Base-by-base conservation (phyloP, 2,888 invertebrate genomes). In the Machimus rusticus region DNA sequence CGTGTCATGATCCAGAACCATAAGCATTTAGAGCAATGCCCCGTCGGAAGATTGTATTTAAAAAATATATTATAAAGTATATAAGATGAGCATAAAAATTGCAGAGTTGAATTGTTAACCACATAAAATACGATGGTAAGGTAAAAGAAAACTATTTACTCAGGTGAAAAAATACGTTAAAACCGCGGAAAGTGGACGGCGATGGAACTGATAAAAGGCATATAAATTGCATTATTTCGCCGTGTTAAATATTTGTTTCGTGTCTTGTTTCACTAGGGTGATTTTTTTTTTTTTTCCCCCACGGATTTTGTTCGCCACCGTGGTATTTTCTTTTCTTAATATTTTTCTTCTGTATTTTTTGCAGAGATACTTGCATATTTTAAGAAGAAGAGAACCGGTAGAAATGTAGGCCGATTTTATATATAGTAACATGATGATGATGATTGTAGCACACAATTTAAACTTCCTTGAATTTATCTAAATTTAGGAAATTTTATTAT, bases 1-100 rank as follows among this genome's bases (percentile, higher is more conserved):
- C 66, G 23, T 82, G 82, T 19, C 82, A 57, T 57, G 82, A 82
- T 82, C 82, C 82, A 66, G 82, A 82, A 82, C 82, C 82, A 82
- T 82, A 82, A 82, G 82, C 82, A 82, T 82, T 82, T 82, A 12
- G 82, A 82, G 66, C 82, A 82, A 82, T 57, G 82, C 37, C 82
- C 82, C 51, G 31, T 43, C 51, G 8, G n/a, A 19, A 66, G 66
- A 51, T 51, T 6, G n/a, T 51, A 4, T 46, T 14, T 46, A 46
- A 46, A 46, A 46, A 12, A 46, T 12, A 46, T 5, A 46, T 43
- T 43, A 46, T n/a, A 6, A 39, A 12, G 23, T 16, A 23, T 5
- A 79, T 51, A 55, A 51, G 14, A 28, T 31, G 5, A 79, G 14
- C 5, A 66, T n/a, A 19, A n/a, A 51, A 37, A 31, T n/a, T n/a